phyloP scores from a whole-genome alignment of 2,888 invertebrate genomes.

The Callyntrura guangdongensis region DNA sequence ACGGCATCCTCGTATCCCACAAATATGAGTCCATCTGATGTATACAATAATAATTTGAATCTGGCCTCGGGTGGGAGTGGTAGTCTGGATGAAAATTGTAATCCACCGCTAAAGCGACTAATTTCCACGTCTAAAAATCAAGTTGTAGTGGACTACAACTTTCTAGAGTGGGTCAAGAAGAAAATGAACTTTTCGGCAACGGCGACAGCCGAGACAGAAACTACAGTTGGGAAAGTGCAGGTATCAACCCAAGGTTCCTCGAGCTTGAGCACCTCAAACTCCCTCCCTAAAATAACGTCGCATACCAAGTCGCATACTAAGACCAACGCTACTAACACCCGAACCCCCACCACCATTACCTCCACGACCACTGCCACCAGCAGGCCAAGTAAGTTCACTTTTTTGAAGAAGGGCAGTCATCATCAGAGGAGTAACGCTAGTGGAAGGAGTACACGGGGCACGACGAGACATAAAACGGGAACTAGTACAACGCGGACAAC shows the following conservation, averaged over 20 bases:
- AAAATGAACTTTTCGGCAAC: background rate
- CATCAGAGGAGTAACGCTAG: background rate
- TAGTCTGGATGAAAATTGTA: background rate
- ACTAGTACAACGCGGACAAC: background rate
- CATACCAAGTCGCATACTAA: background rate
- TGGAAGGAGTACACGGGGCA: background rate
- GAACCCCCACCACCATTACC: background rate
- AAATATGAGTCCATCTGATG: background rate
- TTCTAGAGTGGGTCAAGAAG: conserved; percentile 51
- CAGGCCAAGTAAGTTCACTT: background rate
- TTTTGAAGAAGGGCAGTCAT: background rate
- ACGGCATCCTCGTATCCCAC: background rate
- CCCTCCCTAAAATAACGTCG: background rate
- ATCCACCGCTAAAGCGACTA: conserved; percentile 13
- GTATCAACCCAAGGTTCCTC: background rate
- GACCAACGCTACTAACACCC: background rate
- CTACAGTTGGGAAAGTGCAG: background rate
- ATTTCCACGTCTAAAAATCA: conserved; percentile 51
- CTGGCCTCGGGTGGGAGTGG: background rate
- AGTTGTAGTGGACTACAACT: conserved; percentile 31
- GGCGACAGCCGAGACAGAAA: background rate
- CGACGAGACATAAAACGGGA: background rate
- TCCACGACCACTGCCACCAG: background rate
- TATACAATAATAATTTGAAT: background rate
- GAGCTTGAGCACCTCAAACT: background rate